Evolutionary conservation across 2,888 invertebrate species (phyloP), one percentile per base, ranked within the genome.

Genomic region (Adelphocoris suturalis): DNA sequence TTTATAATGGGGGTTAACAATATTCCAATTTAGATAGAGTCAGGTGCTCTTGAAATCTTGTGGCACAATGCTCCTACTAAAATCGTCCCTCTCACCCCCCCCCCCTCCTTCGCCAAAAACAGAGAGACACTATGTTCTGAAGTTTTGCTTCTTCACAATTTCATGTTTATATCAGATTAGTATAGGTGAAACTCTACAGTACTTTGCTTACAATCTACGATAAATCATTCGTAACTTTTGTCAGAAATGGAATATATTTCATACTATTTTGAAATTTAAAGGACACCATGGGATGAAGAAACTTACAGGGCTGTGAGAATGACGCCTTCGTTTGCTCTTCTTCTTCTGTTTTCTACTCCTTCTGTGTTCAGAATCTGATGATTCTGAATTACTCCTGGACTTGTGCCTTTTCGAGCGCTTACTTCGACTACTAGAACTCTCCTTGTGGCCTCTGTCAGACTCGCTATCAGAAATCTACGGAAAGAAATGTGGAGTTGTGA

Each of bases 361-460:
- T 93, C 94, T 93, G 93, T 95, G 93, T 91, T 93, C 93, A 9
- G 92, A 92, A 76, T 92, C 91, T 0, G 92, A 92, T 52, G 92
- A 91, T 78, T 92, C 91, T 90, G 94, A 94, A 90, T 94, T 94
- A 3, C 94, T 93, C 89, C 90, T 91, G 19, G 92, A 95, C 0
- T 95, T 94, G 27, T 96, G 95, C 92, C 95, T 94, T 93, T 96
- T 96, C 14, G 91, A 91, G 93, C 95, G 96, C 93, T 96, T 96
- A 93, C 87, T 88, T 55, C 96, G 96, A 46, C 61, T 85, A 86
- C 95, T 68, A 68, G 68, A 12, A 19, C 68, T 95, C 91, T 96
- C 93, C 9, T 93, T 93, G 92, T 92, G 93, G 4, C 86, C 92
- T 91, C 93, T 93, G 80, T 93, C 93, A 78, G 93, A 93, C 0